phyloP scores from a whole-genome alignment of 1,140 invertebrate genomes.

The Monomorium pharaonis region DNA sequence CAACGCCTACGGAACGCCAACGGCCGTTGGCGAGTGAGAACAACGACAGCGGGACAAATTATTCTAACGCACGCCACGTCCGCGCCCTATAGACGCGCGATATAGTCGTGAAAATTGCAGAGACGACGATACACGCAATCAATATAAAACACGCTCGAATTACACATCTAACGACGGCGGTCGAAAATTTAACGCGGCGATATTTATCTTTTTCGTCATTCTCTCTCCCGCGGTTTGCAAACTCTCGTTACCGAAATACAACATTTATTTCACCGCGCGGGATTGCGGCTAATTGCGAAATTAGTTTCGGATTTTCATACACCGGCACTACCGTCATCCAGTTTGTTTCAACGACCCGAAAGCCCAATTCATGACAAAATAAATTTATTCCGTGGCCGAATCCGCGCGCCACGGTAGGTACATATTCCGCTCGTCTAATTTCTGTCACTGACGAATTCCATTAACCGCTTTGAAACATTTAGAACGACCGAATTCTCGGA shows the following conservation, averaged over 20 bases:
- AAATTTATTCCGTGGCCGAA: constrained; percentile 42
- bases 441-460: constrained; percentile 55
- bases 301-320: constrained; percentile 55
- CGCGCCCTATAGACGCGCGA: not conserved
- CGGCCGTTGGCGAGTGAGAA: constrained; percentile 45
- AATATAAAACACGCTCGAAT: constrained; percentile 36
- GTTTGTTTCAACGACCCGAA: constrained; percentile 41
- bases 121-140: constrained; percentile 40
- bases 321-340: constrained; percentile 2
- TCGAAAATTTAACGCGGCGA: constrained; percentile 38
- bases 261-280: constrained; percentile 52
- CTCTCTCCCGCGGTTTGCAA: not conserved
- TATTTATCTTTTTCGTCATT: constrained; percentile 49
- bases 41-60: constrained; percentile 57
- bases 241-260: constrained; percentile 55
- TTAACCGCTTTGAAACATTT: constrained; percentile 58
- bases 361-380: constrained; percentile 54
- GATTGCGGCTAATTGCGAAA: constrained; percentile 53
- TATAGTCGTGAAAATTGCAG: constrained; percentile 35
- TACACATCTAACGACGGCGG: constrained; percentile 10
- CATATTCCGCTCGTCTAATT: constrained; percentile 43
- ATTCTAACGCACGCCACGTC: constrained; percentile 52
- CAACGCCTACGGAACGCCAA: constrained; percentile 34
- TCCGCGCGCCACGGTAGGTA: not conserved
- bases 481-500: constrained; percentile 52